Percentiles rank a stretch among this genome's conserved stretches.
Evolutionary conservation across 2,113 vertebrate genomes (phyloP).

Genomic region (Centropus unirufus): DNA sequence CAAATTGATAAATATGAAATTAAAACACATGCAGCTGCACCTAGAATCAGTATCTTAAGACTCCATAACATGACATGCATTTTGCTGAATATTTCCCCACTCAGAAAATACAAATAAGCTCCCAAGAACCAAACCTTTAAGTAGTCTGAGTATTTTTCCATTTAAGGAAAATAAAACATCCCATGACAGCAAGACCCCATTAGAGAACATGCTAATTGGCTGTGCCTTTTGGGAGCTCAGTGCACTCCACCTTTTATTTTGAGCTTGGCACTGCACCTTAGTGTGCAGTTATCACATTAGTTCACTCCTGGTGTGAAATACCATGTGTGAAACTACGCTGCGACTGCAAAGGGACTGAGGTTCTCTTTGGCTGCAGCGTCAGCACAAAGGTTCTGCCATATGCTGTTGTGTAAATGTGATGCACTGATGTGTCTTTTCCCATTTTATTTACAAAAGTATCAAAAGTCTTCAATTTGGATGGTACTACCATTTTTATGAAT

Average conservation of each 20-base stretch:
- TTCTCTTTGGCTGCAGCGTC: neutral
- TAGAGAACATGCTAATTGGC: conserved; percentile 12
- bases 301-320: neutral
- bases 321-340: neutral
- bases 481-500: neutral
- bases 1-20: neutral
- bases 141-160: neutral
- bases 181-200: neutral
- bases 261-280: neutral
- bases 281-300: conserved; percentile 24
- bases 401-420: neutral
- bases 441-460: neutral
- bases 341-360: neutral
- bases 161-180: neutral
- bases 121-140: neutral
- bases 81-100: neutral
- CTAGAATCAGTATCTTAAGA: neutral
- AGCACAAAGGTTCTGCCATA: neutral
- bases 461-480: neutral
- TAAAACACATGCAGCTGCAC: neutral
- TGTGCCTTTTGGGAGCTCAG: neutral
- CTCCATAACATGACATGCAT: neutral
- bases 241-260: neutral
- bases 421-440: neutral
- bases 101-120: neutral